A percentile compares a stretch with the other conserved stretches of the same genome.
phyloP scores from a whole-genome alignment of 2,888 invertebrate genomes.

The Mimas tiliae region DNA sequence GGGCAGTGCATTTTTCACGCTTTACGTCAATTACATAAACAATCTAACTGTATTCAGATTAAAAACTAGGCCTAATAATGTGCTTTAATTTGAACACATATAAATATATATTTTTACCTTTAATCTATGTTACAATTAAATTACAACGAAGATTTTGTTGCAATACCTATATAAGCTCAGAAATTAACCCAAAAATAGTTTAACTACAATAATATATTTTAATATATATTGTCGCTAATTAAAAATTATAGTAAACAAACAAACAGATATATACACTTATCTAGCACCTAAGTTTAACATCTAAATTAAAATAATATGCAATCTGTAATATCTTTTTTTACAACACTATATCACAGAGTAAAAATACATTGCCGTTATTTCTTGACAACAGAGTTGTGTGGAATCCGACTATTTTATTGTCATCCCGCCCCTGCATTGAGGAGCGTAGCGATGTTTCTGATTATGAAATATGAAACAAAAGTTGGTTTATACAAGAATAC shows the following conservation, averaged over 20 bases:
- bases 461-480: too few relatives aligned
- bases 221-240: constrained; percentile 14
- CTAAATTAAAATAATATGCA: constrained; percentile 46
- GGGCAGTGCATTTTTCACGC: constrained; percentile 55
- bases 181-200: constrained; percentile 20
- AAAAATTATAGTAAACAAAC: constrained; percentile 27
- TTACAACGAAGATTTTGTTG: background rate
- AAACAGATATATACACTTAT: constrained; percentile 45
- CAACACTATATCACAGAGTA: constrained; percentile 80
- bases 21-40: constrained; percentile 25
- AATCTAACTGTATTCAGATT: constrained; percentile 28
- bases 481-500: too few relatives aligned
- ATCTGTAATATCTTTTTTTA: constrained; percentile 59
- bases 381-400: constrained; percentile 50
- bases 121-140: too few relatives aligned
- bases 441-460: too few relatives aligned
- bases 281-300: constrained; percentile 59
- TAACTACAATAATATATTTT: background rate
- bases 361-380: constrained; percentile 71
- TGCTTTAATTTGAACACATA: background rate
- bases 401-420: constrained; percentile 13
- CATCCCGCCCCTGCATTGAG: background rate
- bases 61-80: background rate
- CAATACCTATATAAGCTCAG: background rate
- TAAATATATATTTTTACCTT: background rate